Conservation (phyloP, 1,140 invertebrate species). For the Drosophila grimshawi region DNA sequence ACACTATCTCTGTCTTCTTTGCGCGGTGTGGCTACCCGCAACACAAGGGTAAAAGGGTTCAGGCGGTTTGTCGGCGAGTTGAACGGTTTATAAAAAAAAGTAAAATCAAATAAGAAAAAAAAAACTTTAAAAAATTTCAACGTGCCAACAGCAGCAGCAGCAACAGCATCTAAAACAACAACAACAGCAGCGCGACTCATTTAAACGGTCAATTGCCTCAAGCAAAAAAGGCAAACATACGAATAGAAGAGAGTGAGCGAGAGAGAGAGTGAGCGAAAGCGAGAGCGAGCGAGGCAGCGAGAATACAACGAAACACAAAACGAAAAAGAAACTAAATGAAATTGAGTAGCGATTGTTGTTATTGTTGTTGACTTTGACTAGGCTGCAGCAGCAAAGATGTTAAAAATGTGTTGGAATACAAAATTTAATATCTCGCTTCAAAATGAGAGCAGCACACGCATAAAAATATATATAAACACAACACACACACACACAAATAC, state of each 20-base stretch:
- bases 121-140: conserved; percentile 32
- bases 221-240: conserved; percentile 51
- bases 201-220: conserved; percentile 82
- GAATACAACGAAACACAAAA: conserved; percentile 7
- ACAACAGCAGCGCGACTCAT: conserved; percentile 50
- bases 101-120: conserved; percentile 44
- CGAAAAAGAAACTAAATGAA: conserved; percentile 32
- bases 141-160: conserved; percentile 36
- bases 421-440: conserved; percentile 34
- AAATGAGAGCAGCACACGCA: conserved; percentile 36
- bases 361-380: conserved; percentile 35
- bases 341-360: conserved; percentile 27
- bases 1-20: conserved; percentile 22
- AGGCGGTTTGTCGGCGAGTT: conserved; percentile 26
- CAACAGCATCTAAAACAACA: conserved; percentile 31
- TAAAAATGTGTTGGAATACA: conserved; percentile 34
- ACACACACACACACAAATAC: neutral
- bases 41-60: conserved; percentile 41
- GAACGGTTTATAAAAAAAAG: conserved; percentile 37
- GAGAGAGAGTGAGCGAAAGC: conserved; percentile 26
- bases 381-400: conserved; percentile 20
- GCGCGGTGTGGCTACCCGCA: conserved; percentile 13
- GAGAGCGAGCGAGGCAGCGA: conserved; percentile 13
- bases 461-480: conserved; percentile 8
- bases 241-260: conserved; percentile 54